Evolutionary conservation across 2,797 vertebrate species (phyloP), one percentile per base, ranked within the genome.

Genomic region (Denticeps clupeoides): DNA sequence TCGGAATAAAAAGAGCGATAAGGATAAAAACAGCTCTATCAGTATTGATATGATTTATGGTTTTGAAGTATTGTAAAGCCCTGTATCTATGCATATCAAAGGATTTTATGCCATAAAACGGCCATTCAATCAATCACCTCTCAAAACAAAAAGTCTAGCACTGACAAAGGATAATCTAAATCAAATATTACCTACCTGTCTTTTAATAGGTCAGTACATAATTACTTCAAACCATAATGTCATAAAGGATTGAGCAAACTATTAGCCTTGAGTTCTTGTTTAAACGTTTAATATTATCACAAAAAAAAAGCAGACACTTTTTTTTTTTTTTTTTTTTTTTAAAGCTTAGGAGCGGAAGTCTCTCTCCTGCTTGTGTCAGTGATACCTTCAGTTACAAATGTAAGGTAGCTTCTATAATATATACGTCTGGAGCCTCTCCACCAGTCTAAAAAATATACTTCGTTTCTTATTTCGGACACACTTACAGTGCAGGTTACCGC

Each of bases 241-340:
- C 4, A 35, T 8, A 16, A 15, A 18, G 8, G 32, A 35, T 32
- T 16, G 13, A 35, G 7, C 32, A 32, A 16, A 35, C 32, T 35
- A 35, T 35, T 35, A 35, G 15, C 13, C 32, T 3, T 7, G 15
- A 16, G 35, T 4, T 18, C 15, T 35, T 35, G 28, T 35, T 16
- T 3, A 35, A 35, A 18, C 32, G 7, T 35, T 35, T 35, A 15
- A 35, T 35, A 35, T 35, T 4, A 35, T 13, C 32, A 35, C 13
- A 7, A 32, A 16, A 35, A 35, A 32, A 35, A 32, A 32, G 35
- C 13, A 7, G 3, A 13, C 12, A 13, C 12, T 33, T 33, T 8
- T 33, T 13, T 31, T 15, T 16, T n/a, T n/a, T n/a, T n/a, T n/a
- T n/a, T n/a, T n/a, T n/a, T 29, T 22, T 55, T 19, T 38, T 41